phyloP scores from a whole-genome alignment of 2,797 vertebrate genomes.

The Stomatorhinus walkeri region DNA sequence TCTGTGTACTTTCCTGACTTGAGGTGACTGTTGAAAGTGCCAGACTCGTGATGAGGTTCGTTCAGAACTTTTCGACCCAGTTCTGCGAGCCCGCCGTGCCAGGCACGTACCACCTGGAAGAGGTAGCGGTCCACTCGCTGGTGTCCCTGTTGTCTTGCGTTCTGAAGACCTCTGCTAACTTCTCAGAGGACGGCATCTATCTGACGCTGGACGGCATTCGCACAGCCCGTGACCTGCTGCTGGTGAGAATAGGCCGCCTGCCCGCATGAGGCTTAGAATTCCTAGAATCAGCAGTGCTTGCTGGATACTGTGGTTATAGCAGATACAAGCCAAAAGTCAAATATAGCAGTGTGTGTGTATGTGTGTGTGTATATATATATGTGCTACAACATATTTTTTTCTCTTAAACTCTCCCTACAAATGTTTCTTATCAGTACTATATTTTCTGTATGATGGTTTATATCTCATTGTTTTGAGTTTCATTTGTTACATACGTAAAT shows the following conservation, averaged over 20 bases:
- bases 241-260: slow-evolving; percentile 53
- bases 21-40: slow-evolving; percentile 59
- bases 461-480: background rate
- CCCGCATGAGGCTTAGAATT: background rate
- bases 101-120: slow-evolving; percentile 23
- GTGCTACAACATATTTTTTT: background rate
- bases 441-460: background rate
- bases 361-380: background rate
- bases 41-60: slow-evolving; percentile 38
- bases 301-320: background rate
- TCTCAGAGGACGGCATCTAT: slow-evolving; percentile 10
- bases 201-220: slow-evolving; percentile 49
- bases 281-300: background rate
- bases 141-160: slow-evolving; percentile 53
- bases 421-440: background rate
- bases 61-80: slow-evolving; percentile 34
- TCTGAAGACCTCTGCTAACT: slow-evolving; percentile 43
- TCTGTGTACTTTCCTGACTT: background rate
- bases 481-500: background rate
- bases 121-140: slow-evolving; percentile 35
- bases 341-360: background rate
- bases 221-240: slow-evolving; percentile 49
- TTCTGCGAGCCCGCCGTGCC: slow-evolving; percentile 21
- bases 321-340: background rate
- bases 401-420: background rate